These are phyloP conservation scores for Hyppa rectilinea DNA, from an alignment of 2,888 invertebrate genomes.

Conservation along the genomic window DNA sequence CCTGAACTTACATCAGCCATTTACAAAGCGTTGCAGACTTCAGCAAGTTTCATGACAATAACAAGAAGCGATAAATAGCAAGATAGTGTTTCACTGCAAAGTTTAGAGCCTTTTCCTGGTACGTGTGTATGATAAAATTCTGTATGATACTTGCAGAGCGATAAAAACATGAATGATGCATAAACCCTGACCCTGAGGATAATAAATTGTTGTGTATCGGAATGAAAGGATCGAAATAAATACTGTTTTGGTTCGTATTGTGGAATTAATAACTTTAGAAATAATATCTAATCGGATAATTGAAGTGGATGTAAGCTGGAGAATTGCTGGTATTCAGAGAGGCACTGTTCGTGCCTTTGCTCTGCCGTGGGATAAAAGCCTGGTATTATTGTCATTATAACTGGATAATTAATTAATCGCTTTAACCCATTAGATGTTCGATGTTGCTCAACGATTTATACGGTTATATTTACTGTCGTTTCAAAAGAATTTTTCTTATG, in stretches of 20 bases:
- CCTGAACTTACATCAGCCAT: conserved; percentile 22
- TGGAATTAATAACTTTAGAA: not conserved
- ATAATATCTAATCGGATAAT: not conserved
- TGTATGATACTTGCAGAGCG: conserved; percentile 52
- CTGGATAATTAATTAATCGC: not conserved
- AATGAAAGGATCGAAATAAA: conserved; percentile 7
- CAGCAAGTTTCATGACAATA: conserved; percentile 52
- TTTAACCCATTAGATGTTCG: no score
- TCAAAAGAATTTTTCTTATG: no score
- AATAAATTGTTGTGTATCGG: conserved; percentile 40
- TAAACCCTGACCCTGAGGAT: conserved; percentile 52
- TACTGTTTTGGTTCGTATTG: conserved; percentile 6
- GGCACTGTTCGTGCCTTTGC: not conserved
- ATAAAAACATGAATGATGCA: conserved; percentile 59
- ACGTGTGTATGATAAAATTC: conserved; percentile 61
- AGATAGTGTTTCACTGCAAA: conserved; percentile 53
- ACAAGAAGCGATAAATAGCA: conserved; percentile 59
- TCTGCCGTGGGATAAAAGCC: not conserved
- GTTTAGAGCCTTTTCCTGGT: conserved; percentile 46
- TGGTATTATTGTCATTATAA: not conserved
- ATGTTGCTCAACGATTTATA: no score
- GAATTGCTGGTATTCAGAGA: not conserved
- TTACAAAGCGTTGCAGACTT: conserved; percentile 40
- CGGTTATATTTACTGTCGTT: no score
- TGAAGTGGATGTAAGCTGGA: not conserved